Evolutionary conservation across 2,113 vertebrate species (phyloP).

Genomic region (Eptesicus fuscus): DNA sequence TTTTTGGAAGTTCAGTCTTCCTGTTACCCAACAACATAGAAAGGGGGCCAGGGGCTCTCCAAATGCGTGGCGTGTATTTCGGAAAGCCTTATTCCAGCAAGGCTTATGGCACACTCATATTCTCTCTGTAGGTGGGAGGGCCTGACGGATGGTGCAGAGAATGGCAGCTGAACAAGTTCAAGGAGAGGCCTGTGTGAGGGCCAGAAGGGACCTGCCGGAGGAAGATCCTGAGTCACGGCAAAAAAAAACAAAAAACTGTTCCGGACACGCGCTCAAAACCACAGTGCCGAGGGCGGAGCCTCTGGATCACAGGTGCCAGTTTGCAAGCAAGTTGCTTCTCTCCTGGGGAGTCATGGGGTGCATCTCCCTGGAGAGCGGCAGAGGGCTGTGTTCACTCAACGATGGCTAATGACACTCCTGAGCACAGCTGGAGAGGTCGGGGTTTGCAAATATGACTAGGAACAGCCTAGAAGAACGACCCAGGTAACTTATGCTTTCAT

Average conservation of each 20-base stretch:
- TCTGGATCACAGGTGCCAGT: not conserved
- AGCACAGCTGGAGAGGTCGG: not conserved
- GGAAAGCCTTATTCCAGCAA: not conserved
- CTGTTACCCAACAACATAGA: not conserved
- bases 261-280: not conserved
- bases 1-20: not conserved
- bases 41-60: not conserved
- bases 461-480: not conserved
- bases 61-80: not conserved
- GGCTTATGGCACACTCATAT: not conserved
- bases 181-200: not conserved
- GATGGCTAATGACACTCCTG: not conserved
- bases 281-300: not conserved
- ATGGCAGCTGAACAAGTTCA: not conserved
- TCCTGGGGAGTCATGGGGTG: not conserved
- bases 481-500: not conserved
- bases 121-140: not conserved
- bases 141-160: not conserved
- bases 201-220: not conserved
- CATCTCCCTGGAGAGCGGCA: not conserved
- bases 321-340: constrained; percentile 10
- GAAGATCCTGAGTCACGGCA: not conserved
- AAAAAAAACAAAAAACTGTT: not conserved
- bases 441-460: not conserved
- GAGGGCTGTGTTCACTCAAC: not conserved